Conservation (phyloP, 2,888 invertebrate genomes). For the Mystacides longicornis region DNA sequence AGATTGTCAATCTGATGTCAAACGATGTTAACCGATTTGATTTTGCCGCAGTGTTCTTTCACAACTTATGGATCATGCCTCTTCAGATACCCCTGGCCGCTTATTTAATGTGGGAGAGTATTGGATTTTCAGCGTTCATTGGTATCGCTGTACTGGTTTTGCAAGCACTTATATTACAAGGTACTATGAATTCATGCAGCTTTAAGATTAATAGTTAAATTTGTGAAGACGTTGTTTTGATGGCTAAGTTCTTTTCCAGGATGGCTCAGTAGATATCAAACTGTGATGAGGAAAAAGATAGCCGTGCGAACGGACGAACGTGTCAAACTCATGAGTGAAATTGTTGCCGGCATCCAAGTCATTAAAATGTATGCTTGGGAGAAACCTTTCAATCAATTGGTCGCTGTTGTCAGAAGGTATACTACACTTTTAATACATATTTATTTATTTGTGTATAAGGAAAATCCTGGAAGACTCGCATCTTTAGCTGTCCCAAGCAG, state of each 20-base stretch:
- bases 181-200: constrained; percentile 9
- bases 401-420: constrained; percentile 61
- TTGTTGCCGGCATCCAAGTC: constrained; percentile 70
- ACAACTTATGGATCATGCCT: constrained; percentile 50
- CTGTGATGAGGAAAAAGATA: constrained; percentile 50
- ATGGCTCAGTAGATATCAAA: constrained; percentile 43
- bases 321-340: constrained; percentile 72
- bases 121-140: constrained; percentile 37
- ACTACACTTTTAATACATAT: no score
- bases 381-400: constrained; percentile 63
- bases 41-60: constrained; percentile 44
- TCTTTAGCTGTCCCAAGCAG: no score
- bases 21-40: constrained; percentile 54
- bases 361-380: constrained; percentile 89
- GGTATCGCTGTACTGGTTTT: constrained; percentile 42
- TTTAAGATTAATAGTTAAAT: not conserved
- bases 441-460: no score
- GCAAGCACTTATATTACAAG: constrained; percentile 25
- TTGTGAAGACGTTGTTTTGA: not conserved
- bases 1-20: constrained; percentile 51
- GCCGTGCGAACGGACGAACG: constrained; percentile 66
- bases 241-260: constrained; percentile 33
- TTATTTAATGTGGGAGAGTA: constrained; percentile 37
- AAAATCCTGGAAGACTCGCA: no score
- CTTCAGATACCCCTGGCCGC: constrained; percentile 40